A percentile compares a stretch with the other conserved stretches of the same genome.
Evolutionary conservation across 2,113 vertebrate species (phyloP).

Genomic region (Bothrops jararaca): DNA sequence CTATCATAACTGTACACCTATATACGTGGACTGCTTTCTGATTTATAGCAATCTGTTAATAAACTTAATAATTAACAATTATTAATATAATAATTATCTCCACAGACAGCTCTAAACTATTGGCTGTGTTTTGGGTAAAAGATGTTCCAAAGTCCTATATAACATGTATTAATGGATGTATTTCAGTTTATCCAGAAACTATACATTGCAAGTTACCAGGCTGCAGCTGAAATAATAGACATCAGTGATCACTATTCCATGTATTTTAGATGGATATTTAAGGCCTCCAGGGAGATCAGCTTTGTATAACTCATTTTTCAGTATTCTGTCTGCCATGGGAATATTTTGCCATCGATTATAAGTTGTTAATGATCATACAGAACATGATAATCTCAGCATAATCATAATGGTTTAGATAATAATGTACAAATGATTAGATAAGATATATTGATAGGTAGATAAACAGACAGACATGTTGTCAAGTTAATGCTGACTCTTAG

Average conservation of each 20-base stretch:
- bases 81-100: background rate
- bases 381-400: background rate
- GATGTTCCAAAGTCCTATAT: conserved; percentile 33
- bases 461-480: background rate
- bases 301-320: conserved; percentile 62
- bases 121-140: conserved; percentile 50
- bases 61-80: background rate
- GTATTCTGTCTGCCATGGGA: conserved; percentile 52
- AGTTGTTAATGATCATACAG: conserved; percentile 11
- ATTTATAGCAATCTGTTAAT: conserved; percentile 39
- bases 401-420: background rate
- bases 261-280: conserved; percentile 65
- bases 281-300: conserved; percentile 58
- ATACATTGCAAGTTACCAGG: conserved; percentile 61
- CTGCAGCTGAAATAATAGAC: conserved; percentile 62
- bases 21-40: background rate
- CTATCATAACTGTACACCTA: background rate
- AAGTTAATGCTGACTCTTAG: background rate
- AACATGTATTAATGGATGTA: conserved; percentile 51
- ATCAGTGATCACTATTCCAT: conserved; percentile 62
- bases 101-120: conserved; percentile 46
- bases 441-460: background rate
- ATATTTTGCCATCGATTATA: conserved; percentile 54
- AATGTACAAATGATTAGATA: background rate
- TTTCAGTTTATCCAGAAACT: conserved; percentile 66